These are phyloP conservation scores for Cydia amplana DNA, from an alignment of 1,140 invertebrate genomes.

Conservation along the genomic window DNA sequence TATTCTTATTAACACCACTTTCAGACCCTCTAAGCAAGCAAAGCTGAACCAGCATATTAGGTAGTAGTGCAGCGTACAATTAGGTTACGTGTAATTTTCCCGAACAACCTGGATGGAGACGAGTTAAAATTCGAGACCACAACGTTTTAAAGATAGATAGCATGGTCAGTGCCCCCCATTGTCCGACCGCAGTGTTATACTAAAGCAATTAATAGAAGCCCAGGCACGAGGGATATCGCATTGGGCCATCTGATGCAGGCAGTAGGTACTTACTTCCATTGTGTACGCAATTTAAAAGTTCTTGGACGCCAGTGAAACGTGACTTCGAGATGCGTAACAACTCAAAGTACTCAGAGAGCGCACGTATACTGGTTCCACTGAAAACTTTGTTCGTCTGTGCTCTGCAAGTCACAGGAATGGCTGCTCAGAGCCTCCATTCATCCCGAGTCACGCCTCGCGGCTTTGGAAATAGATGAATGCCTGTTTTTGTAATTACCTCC, in stretches of 20 bases:
- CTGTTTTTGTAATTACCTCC: slow-evolving; percentile 31
- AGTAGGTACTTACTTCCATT: slow-evolving; percentile 12
- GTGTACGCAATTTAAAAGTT: neutral
- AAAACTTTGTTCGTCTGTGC: neutral
- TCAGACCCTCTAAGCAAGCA: neutral
- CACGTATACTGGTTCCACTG: neutral
- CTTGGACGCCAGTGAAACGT: neutral
- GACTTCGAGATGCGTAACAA: neutral
- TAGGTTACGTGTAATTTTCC: neutral
- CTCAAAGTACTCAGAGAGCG: neutral
- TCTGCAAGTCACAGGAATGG: neutral
- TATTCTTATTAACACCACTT: too few relatives aligned
- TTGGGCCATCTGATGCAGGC: slow-evolving; percentile 29
- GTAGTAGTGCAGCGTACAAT: neutral
- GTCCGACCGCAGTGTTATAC: slow-evolving; percentile 38
- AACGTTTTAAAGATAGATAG: slow-evolving; percentile 33
- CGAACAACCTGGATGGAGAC: neutral
- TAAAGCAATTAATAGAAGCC: slow-evolving; percentile 39
- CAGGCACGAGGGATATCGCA: slow-evolving; percentile 32
- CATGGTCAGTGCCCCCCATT: slow-evolving; percentile 52
- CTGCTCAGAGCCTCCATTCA: slow-evolving; percentile 36
- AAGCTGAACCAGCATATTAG: neutral
- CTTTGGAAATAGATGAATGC: slow-evolving; percentile 30
- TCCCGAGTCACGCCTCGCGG: slow-evolving; percentile 42
- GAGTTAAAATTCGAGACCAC: neutral